These are phyloP conservation scores for Isoperla grammatica DNA, from an alignment of 2,888 invertebrate species.

Conservation along the genomic window DNA sequence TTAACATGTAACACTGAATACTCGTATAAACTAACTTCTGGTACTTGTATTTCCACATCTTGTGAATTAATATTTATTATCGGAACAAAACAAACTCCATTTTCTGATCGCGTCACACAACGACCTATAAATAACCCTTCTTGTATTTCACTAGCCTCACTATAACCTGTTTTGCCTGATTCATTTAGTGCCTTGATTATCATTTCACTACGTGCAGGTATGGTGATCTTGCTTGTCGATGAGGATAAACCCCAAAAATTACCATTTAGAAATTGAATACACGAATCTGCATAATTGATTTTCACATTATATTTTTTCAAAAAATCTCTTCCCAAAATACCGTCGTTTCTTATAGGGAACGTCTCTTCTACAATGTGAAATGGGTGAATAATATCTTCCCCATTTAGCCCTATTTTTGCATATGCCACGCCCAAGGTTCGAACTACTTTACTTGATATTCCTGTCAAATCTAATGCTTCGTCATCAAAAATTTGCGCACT, in stretches of 20 bases:
- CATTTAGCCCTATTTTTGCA: slow-evolving; percentile 17
- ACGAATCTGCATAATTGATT: background rate
- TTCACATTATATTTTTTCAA: background rate
- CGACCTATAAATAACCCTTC: too few species aligned
- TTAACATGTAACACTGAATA: too few species aligned
- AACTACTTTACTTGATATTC: slow-evolving; percentile 10
- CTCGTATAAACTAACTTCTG: background rate
- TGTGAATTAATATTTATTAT: background rate
- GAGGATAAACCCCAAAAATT: background rate
- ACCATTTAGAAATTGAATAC: background rate
- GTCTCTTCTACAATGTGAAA: slow-evolving; percentile 24
- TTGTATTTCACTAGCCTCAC: too few species aligned
- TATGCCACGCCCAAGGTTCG: slow-evolving; percentile 16
- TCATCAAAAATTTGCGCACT: slow-evolving; percentile 11
- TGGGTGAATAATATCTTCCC: slow-evolving; percentile 6
- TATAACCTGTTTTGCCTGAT: too few species aligned
- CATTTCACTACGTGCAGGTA: too few species aligned
- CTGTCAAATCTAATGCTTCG: background rate
- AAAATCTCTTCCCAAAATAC: slow-evolving; percentile 23
- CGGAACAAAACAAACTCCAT: background rate
- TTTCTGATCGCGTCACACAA: background rate
- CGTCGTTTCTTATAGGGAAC: slow-evolving; percentile 20
- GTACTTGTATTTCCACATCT: background rate
- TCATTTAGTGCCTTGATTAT: too few species aligned
- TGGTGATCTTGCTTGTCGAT: background rate